phyloP scores from a whole-genome alignment of 2,797 vertebrate species.

The Vultur gryphus region DNA sequence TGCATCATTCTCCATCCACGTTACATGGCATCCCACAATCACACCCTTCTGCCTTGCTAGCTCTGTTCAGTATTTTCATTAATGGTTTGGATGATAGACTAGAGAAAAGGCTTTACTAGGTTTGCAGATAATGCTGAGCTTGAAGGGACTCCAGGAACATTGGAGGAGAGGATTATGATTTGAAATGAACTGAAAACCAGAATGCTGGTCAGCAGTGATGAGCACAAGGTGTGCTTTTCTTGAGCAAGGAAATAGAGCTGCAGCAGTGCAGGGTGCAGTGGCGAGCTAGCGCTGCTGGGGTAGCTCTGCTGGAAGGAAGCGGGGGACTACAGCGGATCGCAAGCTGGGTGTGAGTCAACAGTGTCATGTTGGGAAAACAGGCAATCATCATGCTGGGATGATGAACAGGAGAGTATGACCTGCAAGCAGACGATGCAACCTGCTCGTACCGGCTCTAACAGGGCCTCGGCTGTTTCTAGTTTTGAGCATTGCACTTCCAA shows the following conservation, averaged over 20 bases:
- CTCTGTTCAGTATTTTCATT: background rate
- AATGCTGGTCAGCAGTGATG: background rate
- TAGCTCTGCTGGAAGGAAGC: background rate
- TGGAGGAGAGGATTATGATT: background rate
- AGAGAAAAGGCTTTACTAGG: background rate
- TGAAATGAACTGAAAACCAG: background rate
- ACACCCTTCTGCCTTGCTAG: background rate
- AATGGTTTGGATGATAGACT: no score
- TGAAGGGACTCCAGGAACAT: background rate
- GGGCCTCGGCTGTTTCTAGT: background rate
- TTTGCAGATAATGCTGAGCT: background rate
- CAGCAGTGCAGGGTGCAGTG: background rate
- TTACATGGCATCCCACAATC: background rate
- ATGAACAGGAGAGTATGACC: background rate
- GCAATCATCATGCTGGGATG: no score
- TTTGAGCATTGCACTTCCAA: background rate
- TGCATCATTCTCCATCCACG: background rate
- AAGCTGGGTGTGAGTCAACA: background rate
- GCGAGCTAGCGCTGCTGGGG: background rate
- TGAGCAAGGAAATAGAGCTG: no score
- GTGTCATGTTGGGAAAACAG: background rate
- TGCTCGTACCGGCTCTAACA: background rate
- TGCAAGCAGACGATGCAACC: background rate
- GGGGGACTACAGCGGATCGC: fast-evolving
- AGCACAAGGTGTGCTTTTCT: background rate